Evolutionary conservation across 2,113 vertebrate species (phyloP), one percentile per base, ranked within the genome.

Genomic region (Cichladusa arquata): DNA sequence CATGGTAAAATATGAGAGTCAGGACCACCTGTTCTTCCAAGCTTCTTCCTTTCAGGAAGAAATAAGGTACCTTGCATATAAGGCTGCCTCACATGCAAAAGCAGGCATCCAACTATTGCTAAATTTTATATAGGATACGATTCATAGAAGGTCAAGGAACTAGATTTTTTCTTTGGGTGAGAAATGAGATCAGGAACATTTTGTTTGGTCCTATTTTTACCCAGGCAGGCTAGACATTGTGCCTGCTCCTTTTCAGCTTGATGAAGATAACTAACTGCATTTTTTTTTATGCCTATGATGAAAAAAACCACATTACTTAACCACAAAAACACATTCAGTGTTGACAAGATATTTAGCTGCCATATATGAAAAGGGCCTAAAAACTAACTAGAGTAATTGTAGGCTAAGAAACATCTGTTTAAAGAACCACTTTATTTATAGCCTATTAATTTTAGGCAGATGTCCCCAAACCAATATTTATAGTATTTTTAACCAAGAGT

Each of bases 381-480:
- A 86, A 94, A 26, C 10, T 34, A 77, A 28, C 54, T 48, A 38
- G 25, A 79, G 36, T 86, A 48, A 86, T 24, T 61, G 17, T 12
- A 72, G 58, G 10, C 62, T 85, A 77, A 90, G 31, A 90, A 93
- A 53, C 12, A 67, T 66, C 33, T 70, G 29, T 50, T 95, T 60
- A 34, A 76, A 82, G 77, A 67, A 47, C 2, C 16, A 24, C 25
- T 88, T 78, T 90, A 79, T 91, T 92, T 92, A 77, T 74, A 83
- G 86, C 16, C 58, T 88, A 50, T 87, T 81, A 76, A 80, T 86
- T 95, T 93, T 70, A 88, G 81, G 69, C 67, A 94, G 66, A 88
- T 71, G 38, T 51, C 18, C 16, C 34, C 57, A 31, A 54, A 93
- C 92, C 85, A 90, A 69, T 86, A 76, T 80, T 95, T 92, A 86